phyloP scores from a whole-genome alignment of 2,888 invertebrate species.

The Serrognathus titanus region DNA sequence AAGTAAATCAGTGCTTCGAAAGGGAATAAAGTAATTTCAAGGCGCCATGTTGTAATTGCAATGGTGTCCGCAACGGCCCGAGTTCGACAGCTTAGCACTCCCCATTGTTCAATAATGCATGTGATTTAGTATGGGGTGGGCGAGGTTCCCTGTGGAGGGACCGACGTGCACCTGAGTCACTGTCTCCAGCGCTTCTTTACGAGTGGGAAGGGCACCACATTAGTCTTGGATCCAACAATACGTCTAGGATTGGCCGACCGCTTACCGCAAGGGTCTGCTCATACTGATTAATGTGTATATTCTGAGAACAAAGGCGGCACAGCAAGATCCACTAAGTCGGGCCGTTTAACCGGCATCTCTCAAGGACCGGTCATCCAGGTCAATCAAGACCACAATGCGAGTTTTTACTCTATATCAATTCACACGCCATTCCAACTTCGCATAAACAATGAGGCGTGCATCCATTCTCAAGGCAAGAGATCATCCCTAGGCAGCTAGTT shows the following conservation, averaged over 20 bases:
- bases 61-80: constrained; percentile 30
- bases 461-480: background rate
- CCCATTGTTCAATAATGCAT: constrained; percentile 46
- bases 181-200: constrained; percentile 33
- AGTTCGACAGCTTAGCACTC: constrained; percentile 34
- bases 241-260: constrained; percentile 34
- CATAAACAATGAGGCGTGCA: background rate
- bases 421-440: background rate
- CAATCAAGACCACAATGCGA: constrained; percentile 1
- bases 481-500: background rate
- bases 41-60: constrained; percentile 44
- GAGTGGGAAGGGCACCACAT: constrained; percentile 39
- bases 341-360: constrained; percentile 11
- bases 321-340: constrained; percentile 8
- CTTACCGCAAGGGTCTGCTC: constrained; percentile 27
- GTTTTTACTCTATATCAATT: background rate
- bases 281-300: constrained; percentile 40
- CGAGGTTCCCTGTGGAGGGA: constrained; percentile 33
- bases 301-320: constrained; percentile 25
- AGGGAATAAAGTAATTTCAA: constrained; percentile 29
- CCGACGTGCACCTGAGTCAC: constrained; percentile 36
- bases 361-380: constrained; percentile 9
- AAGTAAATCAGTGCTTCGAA: constrained; percentile 19
- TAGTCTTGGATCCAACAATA: constrained; percentile 40
- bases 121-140: constrained; percentile 42